Evolutionary conservation across 1,140 invertebrate species (phyloP).

Genomic region (Cotesia vestalis): DNA sequence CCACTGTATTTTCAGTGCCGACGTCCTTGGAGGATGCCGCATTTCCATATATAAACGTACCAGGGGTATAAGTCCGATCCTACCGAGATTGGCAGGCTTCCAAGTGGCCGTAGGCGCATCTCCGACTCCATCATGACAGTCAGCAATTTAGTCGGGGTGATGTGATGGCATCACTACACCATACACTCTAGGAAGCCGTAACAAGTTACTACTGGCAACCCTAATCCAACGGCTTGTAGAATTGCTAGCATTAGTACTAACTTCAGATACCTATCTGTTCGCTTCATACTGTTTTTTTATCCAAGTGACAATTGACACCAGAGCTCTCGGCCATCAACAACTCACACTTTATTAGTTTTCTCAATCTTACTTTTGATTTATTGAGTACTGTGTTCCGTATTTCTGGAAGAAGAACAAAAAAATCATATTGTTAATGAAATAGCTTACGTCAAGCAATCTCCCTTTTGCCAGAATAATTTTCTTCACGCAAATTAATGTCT

Average conservation of each 20-base stretch:
- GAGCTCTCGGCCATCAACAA: no score
- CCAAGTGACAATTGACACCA: no score
- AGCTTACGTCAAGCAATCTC: no score
- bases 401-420: no score
- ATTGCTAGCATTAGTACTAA: slow-evolving; percentile 28
- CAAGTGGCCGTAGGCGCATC: slow-evolving; percentile 40
- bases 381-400: no score
- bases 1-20: slow-evolving; percentile 19
- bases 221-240: slow-evolving; percentile 27
- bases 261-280: background rate
- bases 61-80: slow-evolving; percentile 43
- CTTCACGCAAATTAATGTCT: no score
- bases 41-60: slow-evolving; percentile 55
- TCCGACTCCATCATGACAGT: slow-evolving; percentile 45
- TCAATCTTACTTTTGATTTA: no score
- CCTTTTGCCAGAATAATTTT: no score
- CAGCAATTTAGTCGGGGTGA: slow-evolving; percentile 48
- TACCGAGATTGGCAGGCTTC: slow-evolving; percentile 43
- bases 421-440: no score
- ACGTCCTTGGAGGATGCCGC: slow-evolving; percentile 32
- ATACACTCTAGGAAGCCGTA: slow-evolving; percentile 24
- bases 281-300: no score
- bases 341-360: no score
- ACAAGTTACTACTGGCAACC: slow-evolving; percentile 16
- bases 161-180: slow-evolving; percentile 29